Base-by-base conservation (phyloP, 1,140 invertebrate genomes). In the Chymomyza costata region DNA sequence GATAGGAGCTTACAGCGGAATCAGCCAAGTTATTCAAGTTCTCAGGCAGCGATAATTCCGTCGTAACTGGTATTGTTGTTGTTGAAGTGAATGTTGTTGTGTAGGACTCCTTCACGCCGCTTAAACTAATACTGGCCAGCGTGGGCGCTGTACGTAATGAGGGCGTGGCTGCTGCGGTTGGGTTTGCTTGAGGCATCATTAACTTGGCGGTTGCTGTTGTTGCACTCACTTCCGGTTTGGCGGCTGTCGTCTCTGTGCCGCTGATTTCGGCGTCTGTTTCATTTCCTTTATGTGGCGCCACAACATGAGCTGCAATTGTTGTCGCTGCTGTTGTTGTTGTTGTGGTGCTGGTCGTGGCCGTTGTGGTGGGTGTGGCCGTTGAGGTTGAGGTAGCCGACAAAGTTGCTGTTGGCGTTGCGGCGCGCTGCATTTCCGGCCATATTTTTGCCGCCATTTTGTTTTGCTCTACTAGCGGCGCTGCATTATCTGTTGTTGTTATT, bases 351-450 rank as follows among this genome's bases (percentile, higher is more conserved):
- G 71, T 65, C 32, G 73, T 68, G 35, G 74, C 64, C 31, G 73
- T 71, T 45, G 73, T 80, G 55, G 73, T 78, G 35, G 73, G 73
- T 59, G 73, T 80, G 54, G 73, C 73, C 46, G 73, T 80, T 55
- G 73, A 80, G 39, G 70, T 74, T 37, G 70, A 51, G 13, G 48
- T 44, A 1, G 50, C 6, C 28, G 16, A 7, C 25, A 18, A 15
- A 17, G 17, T 14, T 39, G 17, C 10, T 32, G 41, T 11, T 53
- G 16, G 11, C 31, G 37, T 25, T 59, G 17, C 16, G 7, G 10
- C 21, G 21, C 21, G 21, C 8, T 25, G 14, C 17, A n/a, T 17
- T 41, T 13, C 39, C 39, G 16, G 14, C 39, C n/a, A 17, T 6
- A 41, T 17, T 41, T 13, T 13, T 41, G 14, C 39, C 5, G 39